These are phyloP conservation scores for Ptilonorhynchus violaceus DNA, from an alignment of 2,113 vertebrate species.

Conservation along the genomic window DNA sequence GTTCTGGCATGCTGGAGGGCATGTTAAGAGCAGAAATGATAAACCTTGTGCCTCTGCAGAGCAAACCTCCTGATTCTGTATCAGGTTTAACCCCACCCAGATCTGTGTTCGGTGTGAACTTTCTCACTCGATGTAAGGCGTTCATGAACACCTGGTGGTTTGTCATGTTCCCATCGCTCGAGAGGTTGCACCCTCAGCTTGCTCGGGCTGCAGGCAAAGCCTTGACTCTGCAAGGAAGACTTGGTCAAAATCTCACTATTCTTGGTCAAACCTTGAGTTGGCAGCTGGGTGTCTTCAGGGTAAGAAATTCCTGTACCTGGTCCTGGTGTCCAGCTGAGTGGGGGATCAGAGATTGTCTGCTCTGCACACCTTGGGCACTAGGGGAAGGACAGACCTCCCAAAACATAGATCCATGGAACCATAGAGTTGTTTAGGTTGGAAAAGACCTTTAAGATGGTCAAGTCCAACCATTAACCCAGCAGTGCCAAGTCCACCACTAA, in stretches of 20 bases:
- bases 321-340: not conserved
- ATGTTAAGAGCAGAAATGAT: not conserved
- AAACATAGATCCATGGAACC: not conserved
- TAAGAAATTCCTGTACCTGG: not conserved
- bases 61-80: not conserved
- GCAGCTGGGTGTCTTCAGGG: not conserved
- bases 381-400: not conserved
- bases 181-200: not conserved
- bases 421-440: not conserved
- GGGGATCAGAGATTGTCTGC: not conserved
- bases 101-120: not conserved
- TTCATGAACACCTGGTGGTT: not conserved
- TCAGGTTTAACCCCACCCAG: not conserved
- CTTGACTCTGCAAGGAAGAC: not conserved
- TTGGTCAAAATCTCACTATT: not conserved
- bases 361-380: not conserved
- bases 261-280: not conserved
- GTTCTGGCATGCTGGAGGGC: not conserved
- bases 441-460: not conserved
- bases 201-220: rapidly evolving
- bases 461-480: not conserved
- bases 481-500: not conserved
- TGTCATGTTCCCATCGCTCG: not conserved
- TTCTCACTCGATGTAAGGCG: not conserved
- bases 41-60: not conserved